A percentile compares a stretch with the other conserved stretches of the same genome.
Evolutionary conservation across 2,888 invertebrate species (phyloP).

Genomic region (Sussaba pulchella): DNA sequence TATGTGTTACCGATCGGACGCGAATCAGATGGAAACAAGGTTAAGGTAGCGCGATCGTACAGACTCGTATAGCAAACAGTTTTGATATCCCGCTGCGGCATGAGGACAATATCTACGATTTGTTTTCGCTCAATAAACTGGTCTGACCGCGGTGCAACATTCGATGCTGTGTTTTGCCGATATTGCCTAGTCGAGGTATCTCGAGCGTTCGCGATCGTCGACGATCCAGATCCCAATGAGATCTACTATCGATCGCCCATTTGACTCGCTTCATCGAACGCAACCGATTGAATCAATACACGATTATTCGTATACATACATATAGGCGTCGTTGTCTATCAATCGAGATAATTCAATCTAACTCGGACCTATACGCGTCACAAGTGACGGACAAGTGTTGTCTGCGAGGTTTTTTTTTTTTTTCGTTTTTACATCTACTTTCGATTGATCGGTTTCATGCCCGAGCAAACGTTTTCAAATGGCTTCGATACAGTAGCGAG

Average conservation of each 20-base stretch:
- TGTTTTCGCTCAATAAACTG: conserved; percentile 10
- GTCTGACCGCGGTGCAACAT: conserved; percentile 16
- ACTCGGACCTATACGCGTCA: conserved; percentile 27
- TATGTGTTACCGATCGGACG: conserved; percentile 54
- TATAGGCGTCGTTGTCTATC: conserved; percentile 43
- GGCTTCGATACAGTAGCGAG: no score
- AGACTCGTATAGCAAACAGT: conserved; percentile 30
- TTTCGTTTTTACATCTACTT: background rate
- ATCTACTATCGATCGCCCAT: conserved; percentile 33
- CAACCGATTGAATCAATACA: conserved; percentile 37
- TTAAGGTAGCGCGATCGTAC: conserved; percentile 53
- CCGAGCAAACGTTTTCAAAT: no score
- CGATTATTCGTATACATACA: conserved; percentile 49
- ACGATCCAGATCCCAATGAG: conserved; percentile 42
- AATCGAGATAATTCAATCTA: conserved; percentile 54
- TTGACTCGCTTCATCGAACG: conserved; percentile 50
- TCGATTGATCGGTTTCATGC: background rate
- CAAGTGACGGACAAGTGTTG: conserved; percentile 14
- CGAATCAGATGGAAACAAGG: conserved; percentile 57
- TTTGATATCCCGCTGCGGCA: conserved; percentile 17
- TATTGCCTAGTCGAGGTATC: conserved; percentile 11
- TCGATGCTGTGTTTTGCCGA: conserved; percentile 36
- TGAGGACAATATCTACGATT: conserved; percentile 20
- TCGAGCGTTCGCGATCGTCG: conserved; percentile 39
- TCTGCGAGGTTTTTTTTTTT: background rate